These are phyloP conservation scores for Crotalus viridis DNA, from an alignment of 2,113 vertebrate species.

Conservation along the genomic window DNA sequence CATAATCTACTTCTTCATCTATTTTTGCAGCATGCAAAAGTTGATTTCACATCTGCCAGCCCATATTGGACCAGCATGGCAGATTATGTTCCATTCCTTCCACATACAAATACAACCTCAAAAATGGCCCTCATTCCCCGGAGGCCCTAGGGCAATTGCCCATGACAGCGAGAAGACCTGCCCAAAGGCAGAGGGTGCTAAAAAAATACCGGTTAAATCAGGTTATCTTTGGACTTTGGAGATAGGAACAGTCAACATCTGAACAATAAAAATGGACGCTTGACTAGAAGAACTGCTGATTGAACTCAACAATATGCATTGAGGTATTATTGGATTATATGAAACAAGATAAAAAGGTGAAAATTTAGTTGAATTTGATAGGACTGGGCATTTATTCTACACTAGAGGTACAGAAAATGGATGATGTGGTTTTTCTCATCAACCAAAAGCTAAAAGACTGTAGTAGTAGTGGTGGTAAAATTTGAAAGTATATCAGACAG, in stretches of 20 bases:
- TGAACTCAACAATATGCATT: background rate
- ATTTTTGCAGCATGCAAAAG: background rate
- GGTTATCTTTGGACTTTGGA: background rate
- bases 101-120: background rate
- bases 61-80: background rate
- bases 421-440: too few relatives aligned
- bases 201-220: background rate
- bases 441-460: too few relatives aligned
- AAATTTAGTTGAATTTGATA: background rate
- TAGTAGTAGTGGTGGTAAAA: too few relatives aligned
- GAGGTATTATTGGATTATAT: background rate
- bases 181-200: too few relatives aligned
- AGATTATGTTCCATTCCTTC: background rate
- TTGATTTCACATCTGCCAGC: background rate
- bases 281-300: background rate
- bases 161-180: background rate
- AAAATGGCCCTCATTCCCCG: background rate
- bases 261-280: background rate
- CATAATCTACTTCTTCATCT: background rate
- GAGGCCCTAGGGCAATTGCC: background rate
- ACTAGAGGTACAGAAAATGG: too few relatives aligned
- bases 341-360: background rate
- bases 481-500: too few relatives aligned
- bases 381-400: too few relatives aligned
- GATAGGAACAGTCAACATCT: background rate